Evolutionary conservation across 2,113 vertebrate species (phyloP).

Genomic region (Mesembrinibis cayennensis): DNA sequence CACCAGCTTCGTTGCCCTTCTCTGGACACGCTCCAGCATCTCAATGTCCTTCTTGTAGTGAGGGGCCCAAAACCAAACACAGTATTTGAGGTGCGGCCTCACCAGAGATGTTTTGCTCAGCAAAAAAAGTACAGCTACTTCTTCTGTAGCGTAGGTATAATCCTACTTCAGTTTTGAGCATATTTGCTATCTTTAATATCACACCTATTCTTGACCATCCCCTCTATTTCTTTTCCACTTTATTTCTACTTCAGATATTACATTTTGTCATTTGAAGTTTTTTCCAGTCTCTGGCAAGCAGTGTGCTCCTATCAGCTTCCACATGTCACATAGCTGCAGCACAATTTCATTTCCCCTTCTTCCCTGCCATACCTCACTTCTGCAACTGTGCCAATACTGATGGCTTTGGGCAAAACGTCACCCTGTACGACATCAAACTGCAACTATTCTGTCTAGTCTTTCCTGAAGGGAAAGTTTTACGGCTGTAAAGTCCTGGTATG

Average conservation of each 20-base stretch:
- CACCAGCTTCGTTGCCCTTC: fast-evolving
- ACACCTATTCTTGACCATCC: background rate
- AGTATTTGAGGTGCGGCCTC: fast-evolving
- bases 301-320: background rate
- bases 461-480: background rate
- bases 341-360: background rate
- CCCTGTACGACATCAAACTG: background rate
- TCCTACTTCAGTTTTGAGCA: background rate
- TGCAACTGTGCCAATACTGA: background rate
- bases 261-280: background rate
- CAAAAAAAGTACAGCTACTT: background rate
- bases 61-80: background rate
- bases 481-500: background rate
- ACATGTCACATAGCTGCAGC: background rate
- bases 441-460: background rate
- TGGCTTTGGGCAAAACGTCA: background rate
- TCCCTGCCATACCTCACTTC: background rate
- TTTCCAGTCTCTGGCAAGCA: background rate
- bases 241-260: background rate
- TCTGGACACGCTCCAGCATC: fast-evolving
- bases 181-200: background rate
- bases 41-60: background rate
- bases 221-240: background rate
- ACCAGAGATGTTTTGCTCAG: background rate
- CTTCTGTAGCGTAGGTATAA: background rate